A percentile compares a stretch with the other conserved stretches of the same genome.
Conservation (phyloP, 2,888 invertebrate species). For the Archips xylosteana region DNA sequence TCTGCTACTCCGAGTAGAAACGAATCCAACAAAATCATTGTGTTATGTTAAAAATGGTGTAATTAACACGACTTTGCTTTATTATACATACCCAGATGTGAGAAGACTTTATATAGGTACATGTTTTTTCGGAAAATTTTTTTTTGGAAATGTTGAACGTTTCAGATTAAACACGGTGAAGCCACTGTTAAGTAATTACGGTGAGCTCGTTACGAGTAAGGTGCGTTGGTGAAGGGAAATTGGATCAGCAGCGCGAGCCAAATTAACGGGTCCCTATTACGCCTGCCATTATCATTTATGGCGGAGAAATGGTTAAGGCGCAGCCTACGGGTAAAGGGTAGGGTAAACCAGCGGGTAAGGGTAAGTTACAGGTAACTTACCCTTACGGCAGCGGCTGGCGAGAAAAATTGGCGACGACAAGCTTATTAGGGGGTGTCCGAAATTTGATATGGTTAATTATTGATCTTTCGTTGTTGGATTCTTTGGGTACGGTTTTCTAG, state of each 20-base stretch:
- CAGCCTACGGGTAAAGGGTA: constrained; percentile 29
- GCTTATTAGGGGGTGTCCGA: background rate
- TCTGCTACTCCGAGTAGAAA: too few species aligned
- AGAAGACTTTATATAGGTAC: too few species aligned
- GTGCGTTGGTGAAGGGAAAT: constrained; percentile 47
- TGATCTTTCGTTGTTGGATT: background rate
- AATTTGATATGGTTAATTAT: background rate
- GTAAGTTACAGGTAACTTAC: background rate
- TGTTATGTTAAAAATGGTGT: too few species aligned
- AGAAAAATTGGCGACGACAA: background rate
- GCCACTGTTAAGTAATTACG: constrained; percentile 10
- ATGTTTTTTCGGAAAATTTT: too few species aligned
- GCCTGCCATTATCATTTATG: constrained; percentile 57
- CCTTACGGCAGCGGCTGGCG: background rate
- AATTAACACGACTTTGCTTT: too few species aligned
- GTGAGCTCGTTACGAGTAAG: constrained; percentile 9
- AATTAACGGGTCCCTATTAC: constrained; percentile 60
- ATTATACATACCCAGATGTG: too few species aligned
- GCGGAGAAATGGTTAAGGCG: constrained; percentile 59
- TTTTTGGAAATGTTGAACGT: too few species aligned
- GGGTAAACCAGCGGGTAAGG: background rate
- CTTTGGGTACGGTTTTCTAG: background rate
- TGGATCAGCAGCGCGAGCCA: constrained; percentile 52
- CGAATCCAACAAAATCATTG: too few species aligned
- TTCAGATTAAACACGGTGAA: background rate